These are phyloP conservation scores for Neolamprologus falcicula DNA, from an alignment of 2,113 vertebrate species.

Conservation along the genomic window DNA sequence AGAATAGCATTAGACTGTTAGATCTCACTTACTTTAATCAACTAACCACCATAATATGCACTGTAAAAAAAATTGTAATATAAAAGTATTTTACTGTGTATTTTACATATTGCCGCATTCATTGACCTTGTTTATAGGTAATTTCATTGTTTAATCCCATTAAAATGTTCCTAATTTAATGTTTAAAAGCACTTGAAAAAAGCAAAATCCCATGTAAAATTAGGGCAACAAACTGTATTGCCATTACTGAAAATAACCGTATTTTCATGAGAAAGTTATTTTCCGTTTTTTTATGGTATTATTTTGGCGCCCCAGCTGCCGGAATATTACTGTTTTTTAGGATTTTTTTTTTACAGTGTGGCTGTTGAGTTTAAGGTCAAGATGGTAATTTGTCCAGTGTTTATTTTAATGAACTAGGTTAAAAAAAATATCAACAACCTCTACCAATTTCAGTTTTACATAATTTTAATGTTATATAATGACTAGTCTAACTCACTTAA, in stretches of 20 bases:
- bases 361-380: not conserved
- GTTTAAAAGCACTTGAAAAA: not conserved
- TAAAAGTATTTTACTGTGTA: not conserved
- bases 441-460: not conserved
- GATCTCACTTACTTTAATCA: not conserved
- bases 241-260: not conserved
- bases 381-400: not conserved
- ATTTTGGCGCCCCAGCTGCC: not conserved
- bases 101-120: fast-evolving
- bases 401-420: not conserved
- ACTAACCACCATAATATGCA: not conserved
- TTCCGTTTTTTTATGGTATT: fast-evolving
- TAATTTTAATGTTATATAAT: not conserved
- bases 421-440: not conserved
- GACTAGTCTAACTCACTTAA: not conserved
- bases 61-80: not conserved
- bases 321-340: not conserved
- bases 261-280: not conserved
- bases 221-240: not conserved
- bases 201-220: fast-evolving
- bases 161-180: not conserved
- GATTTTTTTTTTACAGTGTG: fast-evolving
- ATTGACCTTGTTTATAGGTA: not conserved
- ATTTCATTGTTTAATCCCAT: fast-evolving
- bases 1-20: not conserved